Percentiles rank a stretch among this genome's conserved stretches.
Conservation (phyloP, 2,888 invertebrate species). For the Oligia strigilis region DNA sequence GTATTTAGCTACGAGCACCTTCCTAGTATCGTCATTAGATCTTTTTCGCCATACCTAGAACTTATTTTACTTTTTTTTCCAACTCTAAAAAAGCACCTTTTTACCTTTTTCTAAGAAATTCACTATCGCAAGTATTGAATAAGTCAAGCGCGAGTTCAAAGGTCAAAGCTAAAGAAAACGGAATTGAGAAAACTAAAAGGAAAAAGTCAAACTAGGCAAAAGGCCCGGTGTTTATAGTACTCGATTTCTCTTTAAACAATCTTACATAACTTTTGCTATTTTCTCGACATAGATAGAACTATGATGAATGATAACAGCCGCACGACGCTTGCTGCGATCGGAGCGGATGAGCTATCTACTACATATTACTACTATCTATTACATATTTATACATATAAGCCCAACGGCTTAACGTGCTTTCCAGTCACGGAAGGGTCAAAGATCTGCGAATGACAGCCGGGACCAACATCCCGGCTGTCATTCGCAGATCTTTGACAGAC, state of each 20-base stretch:
- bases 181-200: constrained; percentile 24
- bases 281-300: background rate
- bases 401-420: too few species aligned
- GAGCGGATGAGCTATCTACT: background rate
- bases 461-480: background rate
- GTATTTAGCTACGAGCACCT: too few species aligned
- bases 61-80: background rate
- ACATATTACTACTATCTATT: background rate
- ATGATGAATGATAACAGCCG: background rate
- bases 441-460: too few species aligned
- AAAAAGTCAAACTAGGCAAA: background rate
- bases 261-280: background rate
- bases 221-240: background rate
- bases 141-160: constrained; percentile 25
- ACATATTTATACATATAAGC: too few species aligned
- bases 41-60: background rate
- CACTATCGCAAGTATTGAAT: constrained; percentile 18
- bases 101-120: constrained; percentile 12
- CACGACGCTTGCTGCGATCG: background rate
- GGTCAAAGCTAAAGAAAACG: constrained; percentile 1
- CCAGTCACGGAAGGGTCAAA: too few species aligned
- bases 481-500: background rate
- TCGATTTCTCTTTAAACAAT: background rate
- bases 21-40: background rate
- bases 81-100: constrained; percentile 7